Evolutionary conservation across 2,888 invertebrate genomes (phyloP).

Genomic region (Melanotus villosus): DNA sequence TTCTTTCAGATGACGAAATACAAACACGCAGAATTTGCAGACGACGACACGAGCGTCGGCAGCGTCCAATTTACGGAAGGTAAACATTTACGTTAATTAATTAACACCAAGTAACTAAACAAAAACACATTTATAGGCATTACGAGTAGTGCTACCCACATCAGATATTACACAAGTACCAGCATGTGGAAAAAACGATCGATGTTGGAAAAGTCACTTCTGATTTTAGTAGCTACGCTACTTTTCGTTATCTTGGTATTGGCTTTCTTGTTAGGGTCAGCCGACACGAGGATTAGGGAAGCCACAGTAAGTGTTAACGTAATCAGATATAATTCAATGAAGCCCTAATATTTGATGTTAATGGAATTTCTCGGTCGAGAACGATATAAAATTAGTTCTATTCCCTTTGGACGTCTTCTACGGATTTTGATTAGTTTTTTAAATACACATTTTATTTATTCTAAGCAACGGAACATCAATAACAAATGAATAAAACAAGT

Average conservation of each 20-base stretch:
- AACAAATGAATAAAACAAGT: too few species aligned
- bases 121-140: constrained; percentile 68
- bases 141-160: constrained; percentile 84
- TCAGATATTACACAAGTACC: constrained; percentile 84
- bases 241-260: constrained; percentile 74
- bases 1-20: constrained; percentile 86
- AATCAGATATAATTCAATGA: background rate
- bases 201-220: constrained; percentile 78
- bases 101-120: too few species aligned
- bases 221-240: constrained; percentile 73
- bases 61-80: constrained; percentile 87
- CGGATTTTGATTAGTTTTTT: too few species aligned
- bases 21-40: constrained; percentile 89
- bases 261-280: constrained; percentile 72
- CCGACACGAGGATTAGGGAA: constrained; percentile 67
- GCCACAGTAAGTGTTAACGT: constrained; percentile 64
- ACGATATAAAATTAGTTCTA: too few species aligned
- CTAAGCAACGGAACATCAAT: too few species aligned
- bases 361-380: too few species aligned
- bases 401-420: too few species aligned
- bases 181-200: constrained; percentile 84
- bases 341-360: too few species aligned
- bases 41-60: constrained; percentile 85
- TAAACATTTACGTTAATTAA: too few species aligned
- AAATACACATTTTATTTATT: too few species aligned